Evolutionary conservation across 1,140 invertebrate genomes (phyloP).

Genomic region (Diploscapter pachys): DNA sequence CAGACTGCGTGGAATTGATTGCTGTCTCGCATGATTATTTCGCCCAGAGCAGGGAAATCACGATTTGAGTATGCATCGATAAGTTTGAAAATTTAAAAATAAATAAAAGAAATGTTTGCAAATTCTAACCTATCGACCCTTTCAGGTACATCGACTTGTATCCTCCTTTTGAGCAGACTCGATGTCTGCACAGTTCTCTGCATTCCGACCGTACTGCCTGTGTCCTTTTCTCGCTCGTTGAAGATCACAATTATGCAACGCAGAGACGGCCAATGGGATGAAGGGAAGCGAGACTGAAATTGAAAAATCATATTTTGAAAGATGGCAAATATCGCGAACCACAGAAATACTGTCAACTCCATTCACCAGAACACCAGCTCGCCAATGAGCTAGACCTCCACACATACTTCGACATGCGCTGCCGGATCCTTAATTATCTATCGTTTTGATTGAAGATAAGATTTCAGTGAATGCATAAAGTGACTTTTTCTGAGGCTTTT

Average conservation of each 20-base stretch:
- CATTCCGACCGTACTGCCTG: constrained; percentile 88
- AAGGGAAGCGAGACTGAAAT: constrained; percentile 59
- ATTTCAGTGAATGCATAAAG: too few species aligned
- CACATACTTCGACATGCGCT: constrained; percentile 90
- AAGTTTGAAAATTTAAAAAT: constrained; percentile 30
- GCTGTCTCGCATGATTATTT: constrained; percentile 92
- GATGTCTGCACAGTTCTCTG: constrained; percentile 76
- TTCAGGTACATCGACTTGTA: constrained; percentile 70
- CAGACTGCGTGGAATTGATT: constrained; percentile 95
- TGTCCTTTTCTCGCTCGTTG: constrained; percentile 79
- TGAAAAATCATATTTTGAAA: neutral
- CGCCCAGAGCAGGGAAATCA: constrained; percentile 82
- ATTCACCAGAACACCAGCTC: constrained; percentile 68
- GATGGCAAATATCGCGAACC: constrained; percentile 22
- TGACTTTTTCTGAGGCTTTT: too few species aligned
- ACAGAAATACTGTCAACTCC: constrained; percentile 72
- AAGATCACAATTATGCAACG: constrained; percentile 83
- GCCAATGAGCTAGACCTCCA: constrained; percentile 91
- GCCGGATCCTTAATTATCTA: constrained; percentile 67
- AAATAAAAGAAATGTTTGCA: neutral
- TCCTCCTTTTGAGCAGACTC: constrained; percentile 74
- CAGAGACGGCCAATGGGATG: constrained; percentile 84
- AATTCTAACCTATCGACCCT: constrained; percentile 67
- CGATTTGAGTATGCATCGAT: constrained; percentile 72
- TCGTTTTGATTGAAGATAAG: too few species aligned